phyloP scores from a whole-genome alignment of 2,888 invertebrate species.

The Thalpophila matura region DNA sequence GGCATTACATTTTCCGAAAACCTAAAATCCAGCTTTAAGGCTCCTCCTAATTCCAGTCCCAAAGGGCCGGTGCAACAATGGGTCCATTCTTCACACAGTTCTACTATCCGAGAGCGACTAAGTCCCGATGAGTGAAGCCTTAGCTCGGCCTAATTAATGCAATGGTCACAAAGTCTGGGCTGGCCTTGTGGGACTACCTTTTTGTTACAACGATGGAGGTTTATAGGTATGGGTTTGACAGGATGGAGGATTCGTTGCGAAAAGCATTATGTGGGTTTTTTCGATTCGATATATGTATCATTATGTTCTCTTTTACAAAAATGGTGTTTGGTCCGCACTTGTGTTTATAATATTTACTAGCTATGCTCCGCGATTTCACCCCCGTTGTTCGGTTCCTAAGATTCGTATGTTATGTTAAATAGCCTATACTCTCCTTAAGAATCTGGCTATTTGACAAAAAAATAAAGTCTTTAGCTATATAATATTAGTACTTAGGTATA shows the following conservation, averaged over 20 bases:
- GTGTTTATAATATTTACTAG: too few species aligned
- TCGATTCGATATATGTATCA: neutral
- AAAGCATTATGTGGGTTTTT: neutral
- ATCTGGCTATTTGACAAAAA: too few species aligned
- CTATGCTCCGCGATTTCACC: too few species aligned
- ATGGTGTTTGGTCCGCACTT: too few species aligned
- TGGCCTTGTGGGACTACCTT: slow-evolving; percentile 24
- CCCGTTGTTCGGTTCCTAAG: too few species aligned
- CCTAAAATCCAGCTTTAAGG: neutral
- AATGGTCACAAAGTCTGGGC: slow-evolving; percentile 22
- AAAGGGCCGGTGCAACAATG: slow-evolving; percentile 26
- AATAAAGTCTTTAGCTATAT: too few species aligned
- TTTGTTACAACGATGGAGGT: slow-evolving; percentile 9
- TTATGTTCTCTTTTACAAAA: too few species aligned
- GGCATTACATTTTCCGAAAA: too few species aligned
- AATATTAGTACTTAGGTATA: too few species aligned
- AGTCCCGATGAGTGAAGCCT: slow-evolving; percentile 53
- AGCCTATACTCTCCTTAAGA: too few species aligned
- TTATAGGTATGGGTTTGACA: slow-evolving; percentile 2
- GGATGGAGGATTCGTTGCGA: neutral
- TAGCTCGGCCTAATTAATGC: slow-evolving; percentile 55
- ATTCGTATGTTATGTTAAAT: too few species aligned
- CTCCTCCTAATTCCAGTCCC: slow-evolving; percentile 30
- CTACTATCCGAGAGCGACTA: slow-evolving; percentile 24
- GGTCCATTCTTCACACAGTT: slow-evolving; percentile 40